Percentiles rank a stretch among this genome's conserved stretches.
Conservation (phyloP, 2,797 vertebrate species). For the Parauchenoglanis punctatus region DNA sequence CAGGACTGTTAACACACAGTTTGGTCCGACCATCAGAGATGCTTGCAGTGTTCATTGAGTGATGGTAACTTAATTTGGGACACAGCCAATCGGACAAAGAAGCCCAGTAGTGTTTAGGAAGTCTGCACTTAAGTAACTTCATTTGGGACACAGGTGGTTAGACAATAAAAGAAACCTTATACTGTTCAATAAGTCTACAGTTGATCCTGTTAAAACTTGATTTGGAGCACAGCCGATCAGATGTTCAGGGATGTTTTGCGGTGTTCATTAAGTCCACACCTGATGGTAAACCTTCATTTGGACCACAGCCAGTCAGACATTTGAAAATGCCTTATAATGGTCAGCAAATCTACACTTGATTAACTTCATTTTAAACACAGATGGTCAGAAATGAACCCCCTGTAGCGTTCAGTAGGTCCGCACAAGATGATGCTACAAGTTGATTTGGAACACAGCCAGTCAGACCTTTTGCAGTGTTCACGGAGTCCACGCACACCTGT, state of each 20-base stretch:
- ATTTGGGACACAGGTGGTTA: neutral
- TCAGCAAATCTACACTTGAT: neutral
- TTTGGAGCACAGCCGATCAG: neutral
- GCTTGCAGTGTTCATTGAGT: neutral
- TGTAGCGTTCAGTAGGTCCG: neutral
- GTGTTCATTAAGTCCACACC: neutral
- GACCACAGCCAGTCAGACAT: neutral
- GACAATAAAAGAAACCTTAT: neutral
- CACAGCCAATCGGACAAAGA: neutral
- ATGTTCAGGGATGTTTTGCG: too few species aligned
- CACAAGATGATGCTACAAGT: neutral
- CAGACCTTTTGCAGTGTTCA: neutral
- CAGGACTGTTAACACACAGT: neutral
- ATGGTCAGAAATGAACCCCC: neutral
- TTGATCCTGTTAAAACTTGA: neutral
- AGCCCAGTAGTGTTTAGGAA: neutral
- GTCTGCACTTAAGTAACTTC: neutral
- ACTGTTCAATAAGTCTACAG: neutral
- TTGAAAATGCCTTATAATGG: neutral
- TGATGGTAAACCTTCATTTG: neutral
- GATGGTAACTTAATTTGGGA: neutral
- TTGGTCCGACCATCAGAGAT: neutral
- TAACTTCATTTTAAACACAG: constrained; percentile 8
- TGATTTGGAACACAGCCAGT: neutral
- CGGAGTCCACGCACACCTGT: neutral